Base-by-base conservation (phyloP, 2,113 vertebrate species). In the Sylvietta virens region DNA sequence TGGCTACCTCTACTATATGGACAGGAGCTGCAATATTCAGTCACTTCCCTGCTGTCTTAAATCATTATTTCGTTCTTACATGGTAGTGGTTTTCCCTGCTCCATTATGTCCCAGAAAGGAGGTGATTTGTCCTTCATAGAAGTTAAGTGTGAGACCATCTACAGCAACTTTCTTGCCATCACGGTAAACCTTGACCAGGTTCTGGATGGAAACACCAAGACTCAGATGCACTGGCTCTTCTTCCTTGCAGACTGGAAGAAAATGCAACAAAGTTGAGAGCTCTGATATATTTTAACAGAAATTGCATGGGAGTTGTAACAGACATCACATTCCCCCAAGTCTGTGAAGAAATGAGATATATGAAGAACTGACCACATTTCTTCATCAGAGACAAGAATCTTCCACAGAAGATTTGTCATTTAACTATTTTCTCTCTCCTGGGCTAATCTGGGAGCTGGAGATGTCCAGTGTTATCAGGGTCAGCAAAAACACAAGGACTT, bases 91-190 rank as follows among this genome's bases (percentile, higher is more conserved):
- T 96, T 99, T 99, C 24, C 99, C 99, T 4, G 99, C 99, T 97
- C 99, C 99, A 18, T 99, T 99, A 97, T 99, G 99, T 66, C 99
- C 99, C 88, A 99, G 96, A 94, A 99, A 99, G 23, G 99, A 99
- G 3, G 99, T 99, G 95, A 99, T 99, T 80, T 99, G 99, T 58
- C 99, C 99, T 96, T 99, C 99, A 1, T 99, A 99, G 97, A 99
- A 99, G 90, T 99, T 99, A 21, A 99, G 97, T 1, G 99, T 98
- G 67, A 99, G 98, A 44, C 98, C 99, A 90, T 99, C 99, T 9
- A 99, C 98, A 7, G 99, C 99, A 95, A 99, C 97, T 92, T 99
- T 99, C 94, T 98, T 99, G 53, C 99, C 99, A 62, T 99, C 98
- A 47, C 98, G 98, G 79, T 99, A 99, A 76, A 99, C 98, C 93